Percentiles rank a stretch among this genome's conserved stretches.
Evolutionary conservation across 1,140 invertebrate genomes (phyloP).

Genomic region (Sesamia nonagrioides): DNA sequence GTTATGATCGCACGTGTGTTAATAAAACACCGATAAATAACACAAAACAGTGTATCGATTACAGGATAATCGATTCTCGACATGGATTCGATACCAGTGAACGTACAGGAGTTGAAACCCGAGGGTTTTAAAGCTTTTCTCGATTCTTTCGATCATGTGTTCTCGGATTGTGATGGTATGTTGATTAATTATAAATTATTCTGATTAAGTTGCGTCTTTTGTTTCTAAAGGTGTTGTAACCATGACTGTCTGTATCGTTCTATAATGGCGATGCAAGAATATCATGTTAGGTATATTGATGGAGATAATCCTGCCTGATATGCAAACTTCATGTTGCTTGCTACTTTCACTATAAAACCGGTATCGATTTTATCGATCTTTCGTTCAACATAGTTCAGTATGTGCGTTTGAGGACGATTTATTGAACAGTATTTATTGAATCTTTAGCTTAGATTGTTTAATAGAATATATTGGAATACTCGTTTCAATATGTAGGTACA

Average conservation of each 20-base stretch:
- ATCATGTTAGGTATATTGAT: too few relatives aligned
- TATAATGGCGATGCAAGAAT: too few relatives aligned
- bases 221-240: conserved; percentile 8
- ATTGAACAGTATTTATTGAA: too few relatives aligned
- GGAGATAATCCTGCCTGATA: too few relatives aligned
- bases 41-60: conserved; percentile 44
- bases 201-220: neutral
- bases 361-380: too few relatives aligned
- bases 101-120: conserved; percentile 62
- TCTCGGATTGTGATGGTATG: conserved; percentile 84
- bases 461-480: too few relatives aligned
- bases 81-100: conserved; percentile 67
- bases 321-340: too few relatives aligned
- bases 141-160: conserved; percentile 80
- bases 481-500: too few relatives aligned
- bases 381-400: too few relatives aligned
- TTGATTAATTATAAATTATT: conserved; percentile 39
- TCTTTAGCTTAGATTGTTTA: too few relatives aligned
- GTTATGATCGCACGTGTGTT: conserved; percentile 70
- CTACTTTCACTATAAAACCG: too few relatives aligned
- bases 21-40: conserved; percentile 41
- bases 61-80: conserved; percentile 54
- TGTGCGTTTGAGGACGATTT: too few relatives aligned
- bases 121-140: conserved; percentile 74
- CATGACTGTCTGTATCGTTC: neutral